Evolutionary conservation across 2,888 invertebrate genomes (phyloP).

Genomic region (Pemphredon lugubris): DNA sequence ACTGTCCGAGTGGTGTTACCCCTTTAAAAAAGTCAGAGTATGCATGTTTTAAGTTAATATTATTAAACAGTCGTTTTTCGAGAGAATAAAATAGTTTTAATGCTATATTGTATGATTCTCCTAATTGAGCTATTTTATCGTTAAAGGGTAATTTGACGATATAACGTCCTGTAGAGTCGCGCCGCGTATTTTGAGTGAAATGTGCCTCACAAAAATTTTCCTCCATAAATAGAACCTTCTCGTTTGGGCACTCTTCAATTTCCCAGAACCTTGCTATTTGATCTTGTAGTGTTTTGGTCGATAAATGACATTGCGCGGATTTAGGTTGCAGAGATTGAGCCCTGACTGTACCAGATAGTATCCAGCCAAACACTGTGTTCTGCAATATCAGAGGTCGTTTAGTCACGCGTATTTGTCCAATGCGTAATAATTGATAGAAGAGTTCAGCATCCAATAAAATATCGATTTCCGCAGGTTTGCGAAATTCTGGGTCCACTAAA

Average conservation of each 20-base stretch:
- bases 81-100: background rate
- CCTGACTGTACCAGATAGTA: background rate
- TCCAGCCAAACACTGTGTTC: slow-evolving; percentile 2
- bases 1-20: too few species aligned
- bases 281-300: background rate
- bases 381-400: background rate
- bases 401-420: background rate
- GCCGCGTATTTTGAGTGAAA: background rate
- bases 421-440: background rate
- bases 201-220: background rate
- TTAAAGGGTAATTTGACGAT: background rate
- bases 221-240: background rate
- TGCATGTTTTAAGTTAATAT: too few species aligned
- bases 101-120: background rate
- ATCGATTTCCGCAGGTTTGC: background rate
- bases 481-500: slow-evolving; percentile 1
- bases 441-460: background rate
- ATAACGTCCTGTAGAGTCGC: background rate
- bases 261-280: slow-evolving; percentile 10
- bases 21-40: too few species aligned
- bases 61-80: too few species aligned
- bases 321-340: background rate
- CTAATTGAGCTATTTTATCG: background rate
- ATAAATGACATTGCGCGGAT: background rate
- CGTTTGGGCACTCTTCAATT: background rate